These are phyloP conservation scores for Virgularia gustaviana DNA, from an alignment of 92 coral and sea anemone genomes.

Conservation along the genomic window DNA sequence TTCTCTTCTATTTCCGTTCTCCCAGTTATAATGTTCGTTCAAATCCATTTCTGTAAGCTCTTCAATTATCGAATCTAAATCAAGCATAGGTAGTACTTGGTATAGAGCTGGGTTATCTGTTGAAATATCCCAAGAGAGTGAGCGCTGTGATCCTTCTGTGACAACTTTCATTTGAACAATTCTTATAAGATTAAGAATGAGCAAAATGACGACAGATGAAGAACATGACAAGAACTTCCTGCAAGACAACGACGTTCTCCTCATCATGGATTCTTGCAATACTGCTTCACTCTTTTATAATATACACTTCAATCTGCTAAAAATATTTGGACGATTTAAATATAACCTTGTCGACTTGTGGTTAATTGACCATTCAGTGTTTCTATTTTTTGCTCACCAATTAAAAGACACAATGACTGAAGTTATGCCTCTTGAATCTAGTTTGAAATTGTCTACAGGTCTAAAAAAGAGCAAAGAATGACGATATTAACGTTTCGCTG, in stretches of 20 bases:
- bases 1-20: background rate
- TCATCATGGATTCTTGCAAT: no score
- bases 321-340: no score
- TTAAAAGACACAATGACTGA: no score
- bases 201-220: background rate
- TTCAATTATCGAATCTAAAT: slow-evolving; percentile 15
- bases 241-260: no score
- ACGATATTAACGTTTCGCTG: background rate
- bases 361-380: background rate
- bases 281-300: no score
- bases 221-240: no score
- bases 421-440: no score
- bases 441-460: no score
- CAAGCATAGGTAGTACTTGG: slow-evolving; percentile 11
- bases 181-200: background rate
- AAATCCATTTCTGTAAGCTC: background rate
- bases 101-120: slow-evolving; percentile 18
- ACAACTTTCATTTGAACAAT: background rate
- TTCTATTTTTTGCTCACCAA: background rate
- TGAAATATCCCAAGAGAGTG: slow-evolving; percentile 27
- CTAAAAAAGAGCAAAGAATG: no score
- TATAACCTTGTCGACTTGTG: background rate
- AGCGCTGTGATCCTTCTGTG: background rate
- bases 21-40: background rate
- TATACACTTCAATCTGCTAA: no score